phyloP scores from a whole-genome alignment of 2,888 invertebrate species.

The Drosophila nr. perissopoda region DNA sequence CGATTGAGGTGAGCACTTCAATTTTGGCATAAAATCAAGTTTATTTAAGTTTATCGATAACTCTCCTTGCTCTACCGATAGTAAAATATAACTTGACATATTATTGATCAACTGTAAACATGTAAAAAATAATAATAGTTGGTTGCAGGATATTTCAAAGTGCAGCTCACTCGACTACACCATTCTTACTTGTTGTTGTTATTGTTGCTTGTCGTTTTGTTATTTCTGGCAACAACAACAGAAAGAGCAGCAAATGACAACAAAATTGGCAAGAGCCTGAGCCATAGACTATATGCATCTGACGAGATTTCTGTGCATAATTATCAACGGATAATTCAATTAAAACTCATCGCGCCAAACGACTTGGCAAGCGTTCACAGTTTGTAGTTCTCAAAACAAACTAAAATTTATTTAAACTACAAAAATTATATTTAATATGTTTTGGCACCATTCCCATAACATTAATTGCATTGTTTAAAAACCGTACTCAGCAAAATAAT shows the following conservation, averaged over 20 bases:
- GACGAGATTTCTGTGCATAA: background rate
- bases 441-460: background rate
- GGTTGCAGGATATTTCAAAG: background rate
- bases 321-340: background rate
- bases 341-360: background rate
- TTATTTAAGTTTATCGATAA: background rate
- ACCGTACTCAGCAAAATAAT: background rate
- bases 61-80: too few relatives aligned
- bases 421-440: background rate
- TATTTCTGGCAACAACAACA: background rate
- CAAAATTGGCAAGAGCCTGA: constrained; percentile 10
- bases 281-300: constrained; percentile 1
- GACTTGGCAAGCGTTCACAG: constrained; percentile 9
- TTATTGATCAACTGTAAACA: background rate
- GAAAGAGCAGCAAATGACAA: background rate
- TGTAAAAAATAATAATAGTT: background rate
- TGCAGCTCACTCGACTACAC: background rate
- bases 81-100: too few relatives aligned
- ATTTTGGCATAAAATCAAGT: background rate
- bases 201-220: background rate
- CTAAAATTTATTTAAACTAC: background rate
- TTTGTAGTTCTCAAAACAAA: constrained; percentile 10
- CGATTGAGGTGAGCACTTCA: too few relatives aligned
- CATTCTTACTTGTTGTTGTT: background rate
- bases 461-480: background rate